Evolutionary conservation across 2,113 vertebrate genomes (phyloP), one percentile per base, ranked within the genome.

Genomic region (Pelvicachromis taeniatus): DNA sequence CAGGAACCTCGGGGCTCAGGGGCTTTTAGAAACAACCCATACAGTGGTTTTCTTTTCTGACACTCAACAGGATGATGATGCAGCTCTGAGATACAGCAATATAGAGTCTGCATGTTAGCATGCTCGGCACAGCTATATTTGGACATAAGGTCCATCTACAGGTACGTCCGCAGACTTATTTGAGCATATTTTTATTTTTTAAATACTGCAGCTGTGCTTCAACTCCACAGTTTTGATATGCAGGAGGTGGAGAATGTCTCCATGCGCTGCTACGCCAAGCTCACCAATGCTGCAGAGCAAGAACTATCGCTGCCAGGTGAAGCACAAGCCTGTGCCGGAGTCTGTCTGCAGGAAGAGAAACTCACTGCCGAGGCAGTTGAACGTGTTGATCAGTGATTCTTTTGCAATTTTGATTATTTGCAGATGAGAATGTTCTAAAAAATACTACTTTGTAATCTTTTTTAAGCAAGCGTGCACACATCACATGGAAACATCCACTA

Each of bases 221-320:
- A 65, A 65, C n/a, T 14, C 61, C 35, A 40, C 61, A 21, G 35
- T 65, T 21, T 65, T 45, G 40, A 70, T 70, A 16, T 45, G 5
- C 65, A 45, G 13, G 8, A 45, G 38, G 65, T 70, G 13, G 38
- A 70, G 21, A 26, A 70, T 21, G 16, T 42, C n/a, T 45, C 65
- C 40, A 70, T 45, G 13, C 26, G 21, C 40, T 26, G 65, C 65
- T 17, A 70, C 0, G 3, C 0, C 38, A 45, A 26, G 65, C 65
- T 0, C 38, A 45, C 40, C 1, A 70, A 26, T 0, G 1, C 14
- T 9, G 5, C 13, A 26, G 13, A 70, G 63, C 38, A 70, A 68
- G 38, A 70, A 42, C 63, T 70, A 45, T 10, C 4, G 7, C 21
- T 70, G n/a, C 5, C 38, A 70, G 1, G 45, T 70, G 63, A 42